Percentiles rank a stretch among this genome's conserved stretches.
Evolutionary conservation across 2,888 invertebrate genomes (phyloP).

Genomic region (Tuberolachnus salignus): DNA sequence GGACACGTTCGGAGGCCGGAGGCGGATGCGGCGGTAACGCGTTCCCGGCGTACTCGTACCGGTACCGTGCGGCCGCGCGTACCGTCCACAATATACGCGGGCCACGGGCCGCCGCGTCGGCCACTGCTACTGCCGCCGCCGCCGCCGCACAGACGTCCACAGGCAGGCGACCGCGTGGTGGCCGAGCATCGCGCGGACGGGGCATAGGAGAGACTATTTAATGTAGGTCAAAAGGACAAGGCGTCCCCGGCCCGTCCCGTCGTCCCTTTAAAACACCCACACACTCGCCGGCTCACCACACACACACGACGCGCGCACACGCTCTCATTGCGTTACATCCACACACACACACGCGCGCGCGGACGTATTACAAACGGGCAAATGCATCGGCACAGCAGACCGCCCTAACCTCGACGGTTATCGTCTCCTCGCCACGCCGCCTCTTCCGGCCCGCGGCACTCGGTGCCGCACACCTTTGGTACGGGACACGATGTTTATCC

Average conservation of each 20-base stretch:
- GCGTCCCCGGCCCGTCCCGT: not conserved
- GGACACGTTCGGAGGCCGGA: too few relatives aligned
- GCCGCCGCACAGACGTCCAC: not conserved
- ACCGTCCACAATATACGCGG: too few relatives aligned
- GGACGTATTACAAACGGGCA: conserved; percentile 15
- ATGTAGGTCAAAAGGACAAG: conserved; percentile 55
- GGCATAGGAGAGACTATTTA: conserved; percentile 3
- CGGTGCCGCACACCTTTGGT: conserved; percentile 27
- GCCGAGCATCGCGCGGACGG: not conserved
- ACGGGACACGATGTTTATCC: conserved; percentile 29
- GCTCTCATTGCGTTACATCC: not conserved
- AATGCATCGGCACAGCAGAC: conserved; percentile 40
- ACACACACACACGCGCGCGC: conserved; percentile 1
- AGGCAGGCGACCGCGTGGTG: not conserved
- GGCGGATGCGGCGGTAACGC: too few relatives aligned
- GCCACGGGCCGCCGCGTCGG: not conserved
- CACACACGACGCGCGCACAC: not conserved
- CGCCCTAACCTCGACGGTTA: conserved; percentile 35
- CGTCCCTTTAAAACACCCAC: not conserved
- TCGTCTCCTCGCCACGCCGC: not conserved
- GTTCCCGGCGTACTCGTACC: not conserved
- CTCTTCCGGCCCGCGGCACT: not conserved
- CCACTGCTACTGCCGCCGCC: not conserved
- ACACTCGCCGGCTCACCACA: not conserved
- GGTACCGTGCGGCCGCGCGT: too few relatives aligned